phyloP scores from a whole-genome alignment of 1,140 invertebrate species.

The Drosophila pectinifera region DNA sequence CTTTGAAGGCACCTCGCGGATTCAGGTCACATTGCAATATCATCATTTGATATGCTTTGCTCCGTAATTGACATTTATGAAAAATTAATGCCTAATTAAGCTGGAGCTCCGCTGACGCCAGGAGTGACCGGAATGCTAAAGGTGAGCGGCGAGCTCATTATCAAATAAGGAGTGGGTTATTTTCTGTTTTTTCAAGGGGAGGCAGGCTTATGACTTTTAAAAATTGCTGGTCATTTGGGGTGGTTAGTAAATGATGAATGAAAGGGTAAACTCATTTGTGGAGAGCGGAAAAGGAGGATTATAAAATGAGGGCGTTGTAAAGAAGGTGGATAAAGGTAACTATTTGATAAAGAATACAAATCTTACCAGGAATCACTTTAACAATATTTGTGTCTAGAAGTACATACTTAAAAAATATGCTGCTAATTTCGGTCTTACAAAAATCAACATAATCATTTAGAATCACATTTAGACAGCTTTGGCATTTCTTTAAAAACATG shows the following conservation, averaged over 20 bases:
- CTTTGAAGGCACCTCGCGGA: conserved; percentile 37
- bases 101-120: conserved; percentile 29
- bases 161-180: conserved; percentile 39
- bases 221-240: conserved; percentile 48
- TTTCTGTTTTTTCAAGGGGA: background rate
- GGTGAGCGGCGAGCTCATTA: conserved; percentile 28
- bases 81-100: conserved; percentile 82
- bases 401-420: too few relatives aligned
- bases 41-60: conserved; percentile 40
- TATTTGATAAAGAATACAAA: background rate
- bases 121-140: conserved; percentile 22
- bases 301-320: background rate
- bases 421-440: too few relatives aligned
- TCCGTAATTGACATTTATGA: conserved; percentile 72
- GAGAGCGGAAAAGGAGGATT: background rate
- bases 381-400: too few relatives aligned
- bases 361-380: too few relatives aligned
- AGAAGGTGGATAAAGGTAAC: background rate
- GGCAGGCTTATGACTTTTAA: conserved; percentile 28
- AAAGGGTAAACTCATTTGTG: conserved; percentile 2
- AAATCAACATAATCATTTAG: too few relatives aligned
- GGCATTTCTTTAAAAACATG: too few relatives aligned
- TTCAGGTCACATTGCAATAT: conserved; percentile 57
- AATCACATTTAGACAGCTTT: too few relatives aligned
- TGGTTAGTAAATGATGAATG: conserved; percentile 28